Conservation (phyloP, 2,113 vertebrate genomes). For the Pituophis catenifer region DNA sequence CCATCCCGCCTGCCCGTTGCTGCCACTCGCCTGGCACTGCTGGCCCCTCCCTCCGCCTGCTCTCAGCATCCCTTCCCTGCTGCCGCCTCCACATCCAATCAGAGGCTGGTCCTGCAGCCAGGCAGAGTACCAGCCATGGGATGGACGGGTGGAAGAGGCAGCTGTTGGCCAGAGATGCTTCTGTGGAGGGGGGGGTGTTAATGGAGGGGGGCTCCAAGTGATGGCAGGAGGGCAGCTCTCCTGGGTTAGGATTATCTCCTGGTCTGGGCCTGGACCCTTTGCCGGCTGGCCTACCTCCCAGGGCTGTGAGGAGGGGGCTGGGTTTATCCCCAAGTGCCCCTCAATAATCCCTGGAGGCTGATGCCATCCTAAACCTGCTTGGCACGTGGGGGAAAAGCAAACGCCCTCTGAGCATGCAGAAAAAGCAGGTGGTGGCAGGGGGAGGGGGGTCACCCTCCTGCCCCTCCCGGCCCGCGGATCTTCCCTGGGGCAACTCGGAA, state of each 20-base stretch:
- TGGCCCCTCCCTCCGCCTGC: not conserved
- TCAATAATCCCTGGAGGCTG: not conserved
- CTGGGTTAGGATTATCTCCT: not conserved
- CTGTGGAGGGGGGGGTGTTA: not conserved
- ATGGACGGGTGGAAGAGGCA: not conserved
- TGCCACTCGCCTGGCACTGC: not conserved
- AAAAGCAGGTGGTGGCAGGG: not conserved
- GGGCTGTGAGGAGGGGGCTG: not conserved
- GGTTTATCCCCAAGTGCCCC: not conserved
- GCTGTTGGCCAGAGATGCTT: not conserved
- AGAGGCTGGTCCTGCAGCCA: constrained; percentile 14
- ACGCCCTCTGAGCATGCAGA: not conserved
- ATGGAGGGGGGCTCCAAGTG: not conserved
- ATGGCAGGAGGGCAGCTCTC: not conserved
- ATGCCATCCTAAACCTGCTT: not conserved
- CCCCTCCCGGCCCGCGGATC: not conserved
- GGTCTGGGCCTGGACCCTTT: not conserved
- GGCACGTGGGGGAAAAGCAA: not conserved
- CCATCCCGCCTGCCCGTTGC: not conserved
- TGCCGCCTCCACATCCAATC: not conserved
- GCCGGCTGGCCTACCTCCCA: not conserved
- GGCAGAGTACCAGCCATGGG: not conserved
- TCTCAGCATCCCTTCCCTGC: not conserved
- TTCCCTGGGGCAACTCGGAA: not conserved
- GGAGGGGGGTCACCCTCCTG: not conserved